Conservation (phyloP, 1,140 invertebrate species). For the Heliothis virescens region DNA sequence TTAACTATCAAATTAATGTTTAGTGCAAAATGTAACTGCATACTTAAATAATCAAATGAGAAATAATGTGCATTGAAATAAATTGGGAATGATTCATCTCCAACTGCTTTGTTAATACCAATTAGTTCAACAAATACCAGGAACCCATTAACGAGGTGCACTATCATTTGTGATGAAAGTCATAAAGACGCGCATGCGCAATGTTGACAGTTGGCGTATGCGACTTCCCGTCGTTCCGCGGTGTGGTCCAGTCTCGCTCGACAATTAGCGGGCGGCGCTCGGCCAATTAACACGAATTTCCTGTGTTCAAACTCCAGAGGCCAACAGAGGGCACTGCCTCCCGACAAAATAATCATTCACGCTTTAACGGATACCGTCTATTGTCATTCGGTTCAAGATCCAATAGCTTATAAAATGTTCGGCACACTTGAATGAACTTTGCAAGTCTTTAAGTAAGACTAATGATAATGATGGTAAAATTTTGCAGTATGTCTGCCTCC, state of each 20-base stretch:
- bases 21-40: too few species aligned
- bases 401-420: slow-evolving; percentile 22
- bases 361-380: slow-evolving; percentile 47
- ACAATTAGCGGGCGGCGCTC: slow-evolving; percentile 76
- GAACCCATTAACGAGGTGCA: slow-evolving; percentile 3
- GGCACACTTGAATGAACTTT: not conserved
- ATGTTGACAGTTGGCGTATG: slow-evolving; percentile 59
- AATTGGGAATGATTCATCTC: too few species aligned
- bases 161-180: slow-evolving; percentile 26
- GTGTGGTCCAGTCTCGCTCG: slow-evolving; percentile 75
- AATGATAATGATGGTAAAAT: not conserved
- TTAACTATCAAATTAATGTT: slow-evolving; percentile 18
- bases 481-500: too few species aligned
- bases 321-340: slow-evolving; percentile 73
- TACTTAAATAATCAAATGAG: too few species aligned
- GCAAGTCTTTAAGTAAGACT: slow-evolving; percentile 1
- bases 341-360: slow-evolving; percentile 54
- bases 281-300: slow-evolving; percentile 84
- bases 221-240: slow-evolving; percentile 60
- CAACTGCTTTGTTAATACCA: slow-evolving; percentile 23
- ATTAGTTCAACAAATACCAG: slow-evolving; percentile 17
- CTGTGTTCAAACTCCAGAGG: slow-evolving; percentile 70
- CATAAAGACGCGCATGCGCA: slow-evolving; percentile 23
- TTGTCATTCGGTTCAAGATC: slow-evolving; percentile 41
- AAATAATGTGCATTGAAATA: too few species aligned